These are phyloP conservation scores for Notarius lentiginosus DNA, from an alignment of 2,113 vertebrate species.

Conservation along the genomic window DNA sequence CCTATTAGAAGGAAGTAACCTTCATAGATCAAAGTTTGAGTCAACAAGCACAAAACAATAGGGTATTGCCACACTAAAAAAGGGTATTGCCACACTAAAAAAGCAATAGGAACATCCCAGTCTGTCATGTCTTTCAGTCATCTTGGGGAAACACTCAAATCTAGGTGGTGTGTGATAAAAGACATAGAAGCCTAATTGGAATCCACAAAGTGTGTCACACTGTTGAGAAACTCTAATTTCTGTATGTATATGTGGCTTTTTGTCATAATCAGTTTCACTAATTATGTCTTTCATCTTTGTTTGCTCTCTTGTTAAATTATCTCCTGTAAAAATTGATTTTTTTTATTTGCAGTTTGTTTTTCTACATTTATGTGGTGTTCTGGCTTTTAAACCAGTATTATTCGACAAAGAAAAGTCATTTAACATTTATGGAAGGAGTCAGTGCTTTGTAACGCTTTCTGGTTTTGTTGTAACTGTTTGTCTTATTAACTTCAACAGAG, in stretches of 20 bases:
- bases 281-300: slow-evolving; percentile 1
- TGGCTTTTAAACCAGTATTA: neutral
- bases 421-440: neutral
- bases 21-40: slow-evolving; percentile 57
- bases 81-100: neutral
- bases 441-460: neutral
- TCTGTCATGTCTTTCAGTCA: neutral
- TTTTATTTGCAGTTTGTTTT: neutral
- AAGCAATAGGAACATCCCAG: slow-evolving; percentile 6
- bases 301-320: neutral
- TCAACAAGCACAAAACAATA: slow-evolving; percentile 36
- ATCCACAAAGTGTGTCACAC: neutral
- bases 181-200: neutral
- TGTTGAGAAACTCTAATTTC: neutral
- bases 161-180: neutral
- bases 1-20: slow-evolving; percentile 63
- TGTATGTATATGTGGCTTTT: slow-evolving; percentile 10
- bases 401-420: neutral
- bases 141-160: neutral
- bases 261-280: neutral
- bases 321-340: neutral
- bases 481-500: neutral
- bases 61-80: neutral
- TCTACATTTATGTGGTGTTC: neutral
- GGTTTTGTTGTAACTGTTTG: neutral